Conservation (phyloP, 2,113 vertebrate species). For the Ceyx cyanopectus region DNA sequence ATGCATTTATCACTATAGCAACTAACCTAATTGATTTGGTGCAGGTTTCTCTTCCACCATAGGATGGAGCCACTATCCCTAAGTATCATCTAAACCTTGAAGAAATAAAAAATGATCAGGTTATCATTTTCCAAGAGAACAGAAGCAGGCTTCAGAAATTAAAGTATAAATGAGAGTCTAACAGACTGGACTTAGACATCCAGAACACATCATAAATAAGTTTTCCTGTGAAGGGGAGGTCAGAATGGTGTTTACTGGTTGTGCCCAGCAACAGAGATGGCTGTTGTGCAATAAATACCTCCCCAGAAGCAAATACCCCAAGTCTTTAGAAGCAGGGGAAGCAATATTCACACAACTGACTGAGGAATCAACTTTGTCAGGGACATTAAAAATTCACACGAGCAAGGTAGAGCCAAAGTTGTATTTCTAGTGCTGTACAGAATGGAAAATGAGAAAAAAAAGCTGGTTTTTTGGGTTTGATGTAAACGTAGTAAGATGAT, state of each 20-base stretch:
- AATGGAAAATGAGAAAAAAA: background rate
- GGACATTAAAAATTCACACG: background rate
- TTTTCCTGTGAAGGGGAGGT: background rate
- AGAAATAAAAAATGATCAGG: slow-evolving; percentile 31
- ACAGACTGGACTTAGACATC: background rate
- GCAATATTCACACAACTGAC: background rate
- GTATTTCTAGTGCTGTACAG: background rate
- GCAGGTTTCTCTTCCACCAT: slow-evolving; percentile 84
- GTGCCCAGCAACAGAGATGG: background rate
- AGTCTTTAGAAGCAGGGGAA: background rate
- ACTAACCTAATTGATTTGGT: slow-evolving; percentile 75
- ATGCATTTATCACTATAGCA: slow-evolving; percentile 76
- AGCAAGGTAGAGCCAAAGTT: background rate
- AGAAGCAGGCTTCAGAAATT: background rate
- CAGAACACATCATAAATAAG: background rate
- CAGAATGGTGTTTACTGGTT: background rate
- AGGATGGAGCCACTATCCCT: slow-evolving; percentile 88
- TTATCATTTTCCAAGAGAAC: slow-evolving; percentile 23
- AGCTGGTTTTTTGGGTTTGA: background rate
- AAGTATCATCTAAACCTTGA: slow-evolving; percentile 74
- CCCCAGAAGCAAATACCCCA: background rate
- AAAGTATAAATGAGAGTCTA: background rate
- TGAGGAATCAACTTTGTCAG: background rate
- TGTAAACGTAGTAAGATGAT: background rate
- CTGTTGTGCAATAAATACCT: background rate